Conservation (phyloP, 1,140 invertebrate genomes). For the Listronotus oregonensis region DNA sequence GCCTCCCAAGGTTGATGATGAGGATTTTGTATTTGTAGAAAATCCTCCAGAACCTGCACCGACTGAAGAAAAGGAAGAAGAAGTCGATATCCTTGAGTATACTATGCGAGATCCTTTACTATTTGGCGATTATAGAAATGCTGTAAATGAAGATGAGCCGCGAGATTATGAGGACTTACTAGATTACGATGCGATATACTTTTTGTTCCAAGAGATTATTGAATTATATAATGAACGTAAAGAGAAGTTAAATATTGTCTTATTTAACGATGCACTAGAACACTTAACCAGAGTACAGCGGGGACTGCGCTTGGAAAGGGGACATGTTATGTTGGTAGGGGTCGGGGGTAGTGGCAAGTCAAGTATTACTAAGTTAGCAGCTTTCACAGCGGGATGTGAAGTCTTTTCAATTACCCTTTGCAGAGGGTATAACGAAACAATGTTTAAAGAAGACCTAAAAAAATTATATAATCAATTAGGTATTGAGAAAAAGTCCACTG, state of each 20-base stretch:
- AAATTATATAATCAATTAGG: conserved; percentile 76
- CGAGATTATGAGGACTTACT: conserved; percentile 87
- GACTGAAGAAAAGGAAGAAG: conserved; percentile 48
- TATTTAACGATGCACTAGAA: conserved; percentile 89
- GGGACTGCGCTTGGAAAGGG: conserved; percentile 79
- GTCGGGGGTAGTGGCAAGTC: conserved; percentile 86
- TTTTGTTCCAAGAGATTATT: conserved; percentile 85
- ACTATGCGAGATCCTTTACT: conserved; percentile 79
- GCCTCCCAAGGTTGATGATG: conserved; percentile 29
- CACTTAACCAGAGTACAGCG: conserved; percentile 86
- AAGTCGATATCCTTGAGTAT: conserved; percentile 67
- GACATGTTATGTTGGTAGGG: conserved; percentile 83
- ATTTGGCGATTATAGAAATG: conserved; percentile 83
- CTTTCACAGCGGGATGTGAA: conserved; percentile 78
- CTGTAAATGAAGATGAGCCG: conserved; percentile 74
- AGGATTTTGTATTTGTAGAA: conserved; percentile 38
- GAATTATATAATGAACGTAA: conserved; percentile 81
- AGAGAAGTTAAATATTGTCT: conserved; percentile 74
- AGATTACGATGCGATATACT: conserved; percentile 85
- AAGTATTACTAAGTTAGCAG: conserved; percentile 70
- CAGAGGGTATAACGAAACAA: conserved; percentile 79
- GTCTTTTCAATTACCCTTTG: conserved; percentile 83
- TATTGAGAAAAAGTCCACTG: conserved; percentile 75
- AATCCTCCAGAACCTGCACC: conserved; percentile 35
- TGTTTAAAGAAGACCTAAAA: conserved; percentile 87